A percentile compares a stretch with the other conserved stretches of the same genome.
Conservation (phyloP, 2,797 vertebrate species). For the Ispidina picta region DNA sequence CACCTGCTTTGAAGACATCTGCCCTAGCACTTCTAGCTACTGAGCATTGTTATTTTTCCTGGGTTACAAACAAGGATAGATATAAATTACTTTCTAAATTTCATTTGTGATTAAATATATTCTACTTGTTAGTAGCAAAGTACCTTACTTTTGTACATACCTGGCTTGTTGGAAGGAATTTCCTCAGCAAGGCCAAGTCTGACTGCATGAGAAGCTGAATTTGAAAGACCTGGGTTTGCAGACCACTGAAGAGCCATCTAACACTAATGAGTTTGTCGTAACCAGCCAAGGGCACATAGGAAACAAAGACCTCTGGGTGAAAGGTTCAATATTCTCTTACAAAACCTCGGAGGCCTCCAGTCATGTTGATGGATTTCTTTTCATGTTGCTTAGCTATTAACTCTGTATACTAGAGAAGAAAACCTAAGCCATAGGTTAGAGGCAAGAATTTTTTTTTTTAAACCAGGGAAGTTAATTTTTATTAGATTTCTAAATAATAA, state of each 20-base stretch:
- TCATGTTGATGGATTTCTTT: constrained; percentile 48
- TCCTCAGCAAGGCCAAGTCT: not conserved
- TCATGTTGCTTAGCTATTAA: constrained; percentile 57
- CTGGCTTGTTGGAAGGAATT: not conserved
- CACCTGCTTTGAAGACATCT: not conserved
- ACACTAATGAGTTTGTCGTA: constrained; percentile 32
- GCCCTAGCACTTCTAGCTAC: not conserved
- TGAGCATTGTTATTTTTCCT: not conserved
- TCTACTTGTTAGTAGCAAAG: not conserved
- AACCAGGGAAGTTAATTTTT: constrained; percentile 46
- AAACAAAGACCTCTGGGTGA: constrained; percentile 32
- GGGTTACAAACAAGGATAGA: not conserved
- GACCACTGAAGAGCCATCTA: not conserved
- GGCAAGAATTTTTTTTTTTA: not conserved
- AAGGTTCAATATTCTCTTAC: constrained; percentile 35
- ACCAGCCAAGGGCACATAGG: constrained; percentile 1
- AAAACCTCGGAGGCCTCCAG: constrained; percentile 38
- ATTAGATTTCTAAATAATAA: constrained; percentile 65
- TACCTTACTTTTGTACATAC: not conserved
- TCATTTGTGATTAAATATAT: not conserved
- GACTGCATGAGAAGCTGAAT: not conserved
- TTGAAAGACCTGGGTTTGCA: not conserved
- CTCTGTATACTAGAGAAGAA: constrained; percentile 21
- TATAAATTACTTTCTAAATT: not conserved
- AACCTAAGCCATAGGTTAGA: not conserved